Evolutionary conservation across 2,797 vertebrate species (phyloP).

Genomic region (Syngnathus acus): DNA sequence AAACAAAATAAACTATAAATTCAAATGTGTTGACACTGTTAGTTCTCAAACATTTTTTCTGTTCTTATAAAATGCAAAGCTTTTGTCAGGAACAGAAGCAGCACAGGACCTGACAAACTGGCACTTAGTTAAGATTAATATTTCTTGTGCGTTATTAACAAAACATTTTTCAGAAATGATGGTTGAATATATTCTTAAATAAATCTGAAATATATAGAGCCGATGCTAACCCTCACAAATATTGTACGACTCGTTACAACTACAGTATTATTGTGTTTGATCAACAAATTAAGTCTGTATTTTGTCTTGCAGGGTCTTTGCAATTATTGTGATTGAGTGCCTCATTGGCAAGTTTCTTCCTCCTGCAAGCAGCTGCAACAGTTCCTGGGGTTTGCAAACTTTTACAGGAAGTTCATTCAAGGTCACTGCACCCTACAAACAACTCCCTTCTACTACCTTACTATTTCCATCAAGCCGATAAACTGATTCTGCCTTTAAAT

Average conservation of each 20-base stretch:
- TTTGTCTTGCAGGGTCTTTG: too few relatives aligned
- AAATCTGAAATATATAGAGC: background rate
- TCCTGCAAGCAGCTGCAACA: too few relatives aligned
- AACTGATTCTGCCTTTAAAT: too few relatives aligned
- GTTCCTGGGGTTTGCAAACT: too few relatives aligned
- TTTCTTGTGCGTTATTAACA: background rate
- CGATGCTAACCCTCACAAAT: background rate
- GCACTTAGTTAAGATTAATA: background rate
- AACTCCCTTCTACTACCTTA: too few relatives aligned
- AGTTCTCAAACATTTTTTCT: background rate
- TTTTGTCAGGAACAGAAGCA: slow-evolving; percentile 11
- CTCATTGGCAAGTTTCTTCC: too few relatives aligned
- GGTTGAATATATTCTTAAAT: background rate
- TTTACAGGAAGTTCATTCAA: too few relatives aligned
- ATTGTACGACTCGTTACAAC: background rate
- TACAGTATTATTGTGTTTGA: background rate
- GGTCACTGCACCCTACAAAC: too few relatives aligned
- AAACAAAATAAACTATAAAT: background rate
- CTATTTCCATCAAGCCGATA: too few relatives aligned
- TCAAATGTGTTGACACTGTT: background rate
- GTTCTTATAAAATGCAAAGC: background rate
- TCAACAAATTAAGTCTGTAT: background rate
- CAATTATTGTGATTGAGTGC: too few relatives aligned
- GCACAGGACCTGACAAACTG: background rate
- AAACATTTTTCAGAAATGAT: background rate